Evolutionary conservation across 2,888 invertebrate genomes (phyloP).

Genomic region (Hyposoter didymator): DNA sequence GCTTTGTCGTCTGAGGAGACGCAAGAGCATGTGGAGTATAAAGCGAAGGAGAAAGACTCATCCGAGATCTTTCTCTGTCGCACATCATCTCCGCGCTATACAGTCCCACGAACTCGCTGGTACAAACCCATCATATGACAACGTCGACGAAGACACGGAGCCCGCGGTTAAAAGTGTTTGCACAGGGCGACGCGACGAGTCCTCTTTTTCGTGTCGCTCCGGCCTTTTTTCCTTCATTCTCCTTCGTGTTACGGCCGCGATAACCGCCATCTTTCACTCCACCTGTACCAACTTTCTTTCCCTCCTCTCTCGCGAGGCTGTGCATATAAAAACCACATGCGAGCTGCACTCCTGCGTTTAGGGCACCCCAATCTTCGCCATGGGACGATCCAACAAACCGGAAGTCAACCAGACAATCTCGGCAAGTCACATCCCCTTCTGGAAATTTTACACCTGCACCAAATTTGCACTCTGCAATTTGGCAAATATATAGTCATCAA

Average conservation of each 20-base stretch:
- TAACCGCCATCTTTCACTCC: slow-evolving; percentile 59
- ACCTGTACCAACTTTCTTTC: slow-evolving; percentile 64
- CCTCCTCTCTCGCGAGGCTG: slow-evolving; percentile 43
- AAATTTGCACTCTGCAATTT: slow-evolving; percentile 23
- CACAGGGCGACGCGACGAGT: slow-evolving; percentile 74
- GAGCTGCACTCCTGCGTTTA: slow-evolving; percentile 48
- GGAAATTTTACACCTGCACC: slow-evolving; percentile 25
- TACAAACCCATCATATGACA: slow-evolving; percentile 35
- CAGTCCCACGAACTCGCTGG: slow-evolving; percentile 49
- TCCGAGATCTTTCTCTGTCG: slow-evolving; percentile 41
- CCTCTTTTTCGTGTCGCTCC: slow-evolving; percentile 67
- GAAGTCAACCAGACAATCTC: slow-evolving; percentile 65
- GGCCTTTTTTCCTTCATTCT: slow-evolving; percentile 53
- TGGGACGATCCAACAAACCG: slow-evolving; percentile 53
- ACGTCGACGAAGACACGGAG: slow-evolving; percentile 66
- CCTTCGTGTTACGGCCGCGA: slow-evolving; percentile 44
- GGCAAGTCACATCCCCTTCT: slow-evolving; percentile 47
- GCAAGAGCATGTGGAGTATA: slow-evolving; percentile 28
- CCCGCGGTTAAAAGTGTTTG: slow-evolving; percentile 78
- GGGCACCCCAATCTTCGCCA: slow-evolving; percentile 26
- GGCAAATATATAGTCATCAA: neutral
- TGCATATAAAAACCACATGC: slow-evolving; percentile 42
- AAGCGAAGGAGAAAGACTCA: slow-evolving; percentile 42
- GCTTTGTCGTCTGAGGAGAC: slow-evolving; percentile 44
- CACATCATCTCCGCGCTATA: slow-evolving; percentile 31